Evolutionary conservation across 2,888 invertebrate species (phyloP), one percentile per base, ranked within the genome.

Genomic region (Sesamia inferens): DNA sequence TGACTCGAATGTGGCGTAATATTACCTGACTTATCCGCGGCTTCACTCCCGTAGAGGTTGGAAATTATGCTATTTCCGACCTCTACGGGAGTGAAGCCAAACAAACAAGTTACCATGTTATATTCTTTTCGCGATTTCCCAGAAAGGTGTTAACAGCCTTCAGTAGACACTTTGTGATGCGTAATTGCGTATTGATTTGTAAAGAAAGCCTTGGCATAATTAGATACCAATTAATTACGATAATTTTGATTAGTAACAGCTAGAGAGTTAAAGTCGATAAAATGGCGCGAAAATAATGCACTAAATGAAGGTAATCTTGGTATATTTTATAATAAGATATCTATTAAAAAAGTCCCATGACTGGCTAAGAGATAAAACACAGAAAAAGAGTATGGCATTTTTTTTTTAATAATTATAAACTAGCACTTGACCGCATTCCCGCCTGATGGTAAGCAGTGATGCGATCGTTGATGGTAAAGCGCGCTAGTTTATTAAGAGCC

Each of bases 191-290:
- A 59, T 79, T 83, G 58, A 57, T 70, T 62, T 69, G 19, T 61
- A 24, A 66, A 22, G 54, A 71, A 83, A 68, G 42, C 82, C 84
- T 86, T 84, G 84, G 42, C 86, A 75, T 74, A 57, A 61, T 68
- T 68, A 74, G 84, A 79, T 79, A 83, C 8, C 14, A 58, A 65
- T 22, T 13, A 39, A 13, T 22, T 65, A 10, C 14, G n/a, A 42
- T 42, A 48, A 61, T 66, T 48, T 71, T 59, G 73, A 79, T 71
- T 55, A 16, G 48, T 59, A 71, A 55, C 44, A 0, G 42, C 5
- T 13, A 0, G 11, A 48, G 22, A 57, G 68, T 77, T 47, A 1
- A 2, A 19, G 0, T 13, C 7, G 64, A 79, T 82, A 68, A 67
- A 65, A 62, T 6, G 6, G 8, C 1, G n/a, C 6, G 1, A 31